A percentile compares a stretch with the other conserved stretches of the same genome.
Conservation (phyloP, 2,797 vertebrate species). For the Sparus aurata region DNA sequence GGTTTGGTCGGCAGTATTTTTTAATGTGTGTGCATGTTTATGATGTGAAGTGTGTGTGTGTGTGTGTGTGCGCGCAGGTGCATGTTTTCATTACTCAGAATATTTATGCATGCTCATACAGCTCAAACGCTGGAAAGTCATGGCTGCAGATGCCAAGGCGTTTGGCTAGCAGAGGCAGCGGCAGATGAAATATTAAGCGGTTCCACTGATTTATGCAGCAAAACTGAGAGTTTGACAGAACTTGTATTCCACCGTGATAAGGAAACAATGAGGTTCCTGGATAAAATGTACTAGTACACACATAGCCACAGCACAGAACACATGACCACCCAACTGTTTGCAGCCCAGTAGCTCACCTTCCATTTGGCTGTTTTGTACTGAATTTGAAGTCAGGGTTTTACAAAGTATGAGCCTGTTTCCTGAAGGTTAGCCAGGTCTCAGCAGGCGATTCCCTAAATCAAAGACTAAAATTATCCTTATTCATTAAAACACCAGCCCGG, state of each 20-base stretch:
- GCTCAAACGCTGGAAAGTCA: constrained; percentile 55
- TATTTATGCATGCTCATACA: constrained; percentile 74
- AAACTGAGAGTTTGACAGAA: constrained; percentile 59
- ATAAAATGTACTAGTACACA: constrained; percentile 38
- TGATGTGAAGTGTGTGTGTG: constrained; percentile 1
- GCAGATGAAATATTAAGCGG: constrained; percentile 65
- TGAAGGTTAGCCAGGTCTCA: neutral
- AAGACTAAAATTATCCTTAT: neutral
- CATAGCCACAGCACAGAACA: constrained; percentile 18
- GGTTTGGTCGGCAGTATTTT: constrained; percentile 16
- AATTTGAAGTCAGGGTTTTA: constrained; percentile 19
- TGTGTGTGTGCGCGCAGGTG: constrained; percentile 49
- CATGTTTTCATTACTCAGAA: constrained; percentile 63
- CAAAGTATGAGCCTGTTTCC: neutral
- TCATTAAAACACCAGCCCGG: neutral
- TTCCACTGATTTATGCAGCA: constrained; percentile 67
- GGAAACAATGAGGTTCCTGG: constrained; percentile 61
- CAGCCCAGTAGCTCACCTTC: constrained; percentile 21
- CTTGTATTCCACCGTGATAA: constrained; percentile 36
- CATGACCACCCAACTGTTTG: constrained; percentile 53
- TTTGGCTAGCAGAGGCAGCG: constrained; percentile 40
- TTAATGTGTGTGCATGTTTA: constrained; percentile 34
- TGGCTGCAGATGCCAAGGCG: constrained; percentile 41
- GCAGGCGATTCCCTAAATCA: neutral
- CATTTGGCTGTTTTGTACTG: neutral